These are phyloP conservation scores for Clarias laeviceps DNA, from an alignment of 2,797 vertebrate genomes.

Conservation along the genomic window DNA sequence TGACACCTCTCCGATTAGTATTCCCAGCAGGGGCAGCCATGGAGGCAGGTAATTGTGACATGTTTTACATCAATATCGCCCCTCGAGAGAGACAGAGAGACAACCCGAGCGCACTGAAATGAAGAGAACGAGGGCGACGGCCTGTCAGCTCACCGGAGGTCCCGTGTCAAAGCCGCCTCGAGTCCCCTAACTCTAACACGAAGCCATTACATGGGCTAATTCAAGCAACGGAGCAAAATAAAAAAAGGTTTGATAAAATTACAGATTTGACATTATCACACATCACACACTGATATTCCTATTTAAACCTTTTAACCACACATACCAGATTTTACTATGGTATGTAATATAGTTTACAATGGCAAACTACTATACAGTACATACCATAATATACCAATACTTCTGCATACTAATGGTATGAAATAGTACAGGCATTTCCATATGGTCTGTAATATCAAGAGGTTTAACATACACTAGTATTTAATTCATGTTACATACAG, in stretches of 20 bases:
- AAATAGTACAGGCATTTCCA: no score
- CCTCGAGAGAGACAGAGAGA: conserved; percentile 25
- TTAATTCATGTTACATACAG: no score
- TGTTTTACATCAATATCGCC: conserved; percentile 72
- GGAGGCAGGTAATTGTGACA: conserved; percentile 70
- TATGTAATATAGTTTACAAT: no score
- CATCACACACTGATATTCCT: neutral
- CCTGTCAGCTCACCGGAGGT: conserved; percentile 12
- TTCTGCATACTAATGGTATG: no score
- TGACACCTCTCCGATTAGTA: conserved; percentile 65
- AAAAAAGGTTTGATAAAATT: no score
- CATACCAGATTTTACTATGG: no score
- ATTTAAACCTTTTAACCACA: neutral
- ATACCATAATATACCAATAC: no score
- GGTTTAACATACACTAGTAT: no score
- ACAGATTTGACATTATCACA: conserved; percentile 57
- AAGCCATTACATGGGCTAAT: conserved; percentile 65
- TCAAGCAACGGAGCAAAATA: conserved; percentile 54
- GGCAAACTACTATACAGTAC: no score
- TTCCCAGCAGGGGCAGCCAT: conserved; percentile 65
- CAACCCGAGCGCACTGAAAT: conserved; percentile 54
- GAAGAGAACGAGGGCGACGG: conserved; percentile 29
- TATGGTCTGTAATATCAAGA: no score
- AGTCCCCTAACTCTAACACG: conserved; percentile 52
- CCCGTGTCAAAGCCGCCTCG: conserved; percentile 31